Conservation (phyloP, 1,140 invertebrate genomes). For the Calliphora vicina region DNA sequence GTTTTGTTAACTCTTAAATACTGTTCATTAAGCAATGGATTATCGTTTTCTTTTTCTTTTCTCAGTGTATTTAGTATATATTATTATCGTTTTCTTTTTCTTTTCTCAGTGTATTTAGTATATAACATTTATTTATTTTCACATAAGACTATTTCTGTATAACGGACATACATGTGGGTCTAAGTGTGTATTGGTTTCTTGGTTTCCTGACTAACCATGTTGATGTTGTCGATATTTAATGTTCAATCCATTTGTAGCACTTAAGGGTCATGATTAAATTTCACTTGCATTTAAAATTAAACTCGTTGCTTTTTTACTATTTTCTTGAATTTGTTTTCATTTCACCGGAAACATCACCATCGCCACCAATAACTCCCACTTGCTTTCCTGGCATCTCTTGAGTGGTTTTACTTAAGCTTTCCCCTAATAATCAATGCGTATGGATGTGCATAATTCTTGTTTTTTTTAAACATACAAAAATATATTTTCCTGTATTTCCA, state of each 20-base stretch:
- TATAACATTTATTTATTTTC: not conserved
- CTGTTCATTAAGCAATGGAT: not conserved
- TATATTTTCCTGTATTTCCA: no score
- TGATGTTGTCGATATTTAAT: not conserved
- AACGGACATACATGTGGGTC: not conserved
- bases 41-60: not conserved
- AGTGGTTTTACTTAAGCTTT: no score
- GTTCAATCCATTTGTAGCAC: not conserved
- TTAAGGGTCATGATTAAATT: constrained; percentile 1
- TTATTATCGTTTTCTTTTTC: not conserved
- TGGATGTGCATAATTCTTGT: no score
- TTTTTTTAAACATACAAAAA: no score
- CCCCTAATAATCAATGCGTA: no score
- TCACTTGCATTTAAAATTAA: not conserved
- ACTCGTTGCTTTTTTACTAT: not conserved
- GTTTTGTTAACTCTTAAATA: not conserved
- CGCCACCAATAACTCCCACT: no score
- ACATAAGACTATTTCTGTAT: no score
- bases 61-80: not conserved
- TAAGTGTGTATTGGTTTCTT: not conserved
- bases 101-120: not conserved
- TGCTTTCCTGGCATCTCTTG: no score
- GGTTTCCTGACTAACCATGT: not conserved
- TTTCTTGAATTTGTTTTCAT: not conserved
- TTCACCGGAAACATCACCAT: no score